A percentile compares a stretch with the other conserved stretches of the same genome.
Evolutionary conservation across 2,888 invertebrate species (phyloP).

Genomic region (Aphidius colemani): DNA sequence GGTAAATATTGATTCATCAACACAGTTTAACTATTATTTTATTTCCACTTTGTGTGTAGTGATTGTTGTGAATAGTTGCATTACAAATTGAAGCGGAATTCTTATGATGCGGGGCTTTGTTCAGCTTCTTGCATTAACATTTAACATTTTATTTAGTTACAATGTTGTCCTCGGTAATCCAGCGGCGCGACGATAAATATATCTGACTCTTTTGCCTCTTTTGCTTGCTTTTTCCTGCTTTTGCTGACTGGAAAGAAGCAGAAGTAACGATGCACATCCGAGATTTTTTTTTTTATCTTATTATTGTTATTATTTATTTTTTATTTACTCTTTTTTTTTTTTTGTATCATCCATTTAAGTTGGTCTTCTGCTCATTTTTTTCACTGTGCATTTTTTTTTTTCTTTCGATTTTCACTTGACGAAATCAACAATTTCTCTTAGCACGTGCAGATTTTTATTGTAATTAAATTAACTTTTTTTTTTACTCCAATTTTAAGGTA

Average conservation of each 20-base stretch:
- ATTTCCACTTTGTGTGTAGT: too few relatives aligned
- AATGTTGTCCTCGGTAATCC: not conserved
- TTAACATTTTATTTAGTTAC: not conserved
- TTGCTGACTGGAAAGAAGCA: not conserved
- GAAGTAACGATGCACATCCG: too few relatives aligned
- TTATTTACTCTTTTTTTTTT: constrained; percentile 8
- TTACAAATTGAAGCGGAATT: too few relatives aligned
- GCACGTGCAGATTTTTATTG: too few relatives aligned
- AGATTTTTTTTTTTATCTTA: constrained; percentile 3
- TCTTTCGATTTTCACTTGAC: constrained; percentile 19
- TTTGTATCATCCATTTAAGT: constrained; percentile 3
- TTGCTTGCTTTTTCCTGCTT: constrained; percentile 1
- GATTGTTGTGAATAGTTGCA: too few relatives aligned
- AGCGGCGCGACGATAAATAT: constrained; percentile 1
- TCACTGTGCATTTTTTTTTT: constrained; percentile 19
- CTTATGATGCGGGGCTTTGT: not conserved
- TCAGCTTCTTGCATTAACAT: not conserved
- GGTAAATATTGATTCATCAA: too few relatives aligned
- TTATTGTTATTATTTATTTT: not conserved
- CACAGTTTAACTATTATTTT: too few relatives aligned
- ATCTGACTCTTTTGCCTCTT: too few relatives aligned
- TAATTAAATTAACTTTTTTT: too few relatives aligned
- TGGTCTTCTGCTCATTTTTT: constrained; percentile 8
- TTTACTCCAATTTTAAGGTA: too few relatives aligned
- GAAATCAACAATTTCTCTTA: constrained; percentile 18